Evolutionary conservation across 1,140 invertebrate species (phyloP), one percentile per base, ranked within the genome.

Genomic region (Aleiodes sp.): DNA sequence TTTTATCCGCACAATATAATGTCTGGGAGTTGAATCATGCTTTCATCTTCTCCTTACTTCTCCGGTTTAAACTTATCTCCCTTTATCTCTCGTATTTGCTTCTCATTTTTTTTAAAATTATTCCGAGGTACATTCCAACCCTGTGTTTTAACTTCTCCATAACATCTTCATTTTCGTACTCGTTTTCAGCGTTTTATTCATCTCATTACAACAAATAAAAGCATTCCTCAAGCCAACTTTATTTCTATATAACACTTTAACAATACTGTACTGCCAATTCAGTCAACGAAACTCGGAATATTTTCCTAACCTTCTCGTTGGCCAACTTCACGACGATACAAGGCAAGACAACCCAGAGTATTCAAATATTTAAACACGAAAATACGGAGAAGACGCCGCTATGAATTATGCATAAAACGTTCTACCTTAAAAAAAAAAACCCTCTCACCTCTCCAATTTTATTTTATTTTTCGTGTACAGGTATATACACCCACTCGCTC

Each of bases 301-400:
- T 81, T 80, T 80, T 77, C 75, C 69, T 74, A 73, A n/a, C n/a
- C n/a, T n/a, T n/a, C n/a, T 73, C 65, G 71, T 73, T 70, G 66
- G 75, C 73, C 70, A 74, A 72, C 35, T 74, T 37, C 64, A 33
- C 61, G 37, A 21, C n/a, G 10, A 37, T 2, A n/a, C 31, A 10
- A 19, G 61, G 29, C 77, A 77, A n/a, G n/a, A 71, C 73, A 78
- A 80, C 78, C 78, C 26, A 73, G 76, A 70, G 78, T 83, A 83
- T 84, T 84, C 81, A 84, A 85, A 85, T 83, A 84, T 84, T 84
- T 83, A 84, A 83, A 82, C 76, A 80, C 76, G 78, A 83, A 85
- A 85, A 83, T 82, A 80, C 75, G 77, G 69, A 69, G 81, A 83
- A 80, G 78, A 75, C 76, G 64, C 70, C 31, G 26, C 65, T 65